Percentiles rank a stretch among this genome's conserved stretches.
These are phyloP conservation scores for Meliscaeva auricollis DNA, from an alignment of 2,888 invertebrate species.

Conservation along the genomic window DNA sequence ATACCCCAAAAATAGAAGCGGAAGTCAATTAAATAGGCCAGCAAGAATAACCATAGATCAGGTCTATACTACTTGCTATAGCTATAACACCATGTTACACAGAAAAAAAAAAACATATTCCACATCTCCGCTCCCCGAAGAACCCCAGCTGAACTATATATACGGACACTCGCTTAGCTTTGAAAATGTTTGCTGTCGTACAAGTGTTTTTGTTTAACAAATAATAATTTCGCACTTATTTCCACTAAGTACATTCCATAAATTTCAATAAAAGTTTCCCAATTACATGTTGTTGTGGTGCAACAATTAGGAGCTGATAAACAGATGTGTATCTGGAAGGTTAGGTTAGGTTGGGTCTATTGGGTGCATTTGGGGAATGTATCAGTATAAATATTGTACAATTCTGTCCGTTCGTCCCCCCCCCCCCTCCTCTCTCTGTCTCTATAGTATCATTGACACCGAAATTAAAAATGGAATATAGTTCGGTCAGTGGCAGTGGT, in stretches of 20 bases:
- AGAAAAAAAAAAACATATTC: background rate
- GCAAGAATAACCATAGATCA: background rate
- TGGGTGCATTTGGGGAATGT: slow-evolving; percentile 7
- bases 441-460: slow-evolving; percentile 19
- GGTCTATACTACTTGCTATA: background rate
- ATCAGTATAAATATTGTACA: background rate
- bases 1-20: slow-evolving; percentile 19
- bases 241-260: slow-evolving; percentile 10
- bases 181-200: background rate
- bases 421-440: too few relatives aligned
- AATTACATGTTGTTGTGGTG: slow-evolving; percentile 15
- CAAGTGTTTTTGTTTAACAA: slow-evolving; percentile 6
- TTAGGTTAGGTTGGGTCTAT: background rate
- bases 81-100: background rate
- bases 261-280: slow-evolving; percentile 22
- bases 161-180: background rate
- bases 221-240: slow-evolving; percentile 24
- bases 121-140: background rate
- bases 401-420: background rate
- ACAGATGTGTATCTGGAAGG: slow-evolving; percentile 1
- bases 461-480: slow-evolving; percentile 19
- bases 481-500: slow-evolving; percentile 3
- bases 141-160: too few relatives aligned
- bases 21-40: slow-evolving; percentile 7
- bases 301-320: slow-evolving; percentile 22